Base-by-base conservation (phyloP, 92 coral and sea anemone species). In the Pocillopora meandrina region DNA sequence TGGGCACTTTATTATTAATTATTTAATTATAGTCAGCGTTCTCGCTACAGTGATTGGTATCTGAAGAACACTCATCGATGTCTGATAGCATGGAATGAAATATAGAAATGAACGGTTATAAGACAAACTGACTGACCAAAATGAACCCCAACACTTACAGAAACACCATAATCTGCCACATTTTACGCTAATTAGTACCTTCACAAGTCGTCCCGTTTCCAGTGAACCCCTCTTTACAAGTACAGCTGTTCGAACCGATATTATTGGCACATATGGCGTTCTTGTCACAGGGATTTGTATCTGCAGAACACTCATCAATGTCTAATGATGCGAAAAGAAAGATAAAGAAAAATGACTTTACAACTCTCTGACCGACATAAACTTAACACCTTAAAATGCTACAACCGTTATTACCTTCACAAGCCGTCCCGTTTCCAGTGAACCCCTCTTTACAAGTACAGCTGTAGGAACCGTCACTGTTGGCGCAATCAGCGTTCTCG, bases 241-340 rank as follows among this genome's bases (percentile, higher is more conserved):
- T 31, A 68, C 98, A 93, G 56, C 56, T 58, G 78, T 87, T 87
- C 5, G 98, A 93, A 14, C 98, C 98, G 35, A 82, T 5, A 42
- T 7, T 42, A 7, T 42, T 42, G 52, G 52, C 52, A 5, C 52
- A 42, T n/a, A 42, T 42, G 5, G 52, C 52, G 52, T 42, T 42
- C 52, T 42, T 0, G 52, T 42, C 52, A 42, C 52, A 42, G 1
- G 52, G 52, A 42, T 3, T 42, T 0, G 2, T 1, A 61, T 16
- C 17, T 5, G 3, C 2, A n/a, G 8, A 12, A 61, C 65, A 61
- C n/a, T 61, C 85, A 31, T 71, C 74, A 13, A 70, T 62, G 73
- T 86, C 89, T 86, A 52, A 69, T 34, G 17, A 15, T 14, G 49
- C 15, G 19, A 5, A 77, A 20, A 12, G 9, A 77, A 77, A n/a